Evolutionary conservation across 2,113 vertebrate species (phyloP).

Genomic region (Empidonax traillii): DNA sequence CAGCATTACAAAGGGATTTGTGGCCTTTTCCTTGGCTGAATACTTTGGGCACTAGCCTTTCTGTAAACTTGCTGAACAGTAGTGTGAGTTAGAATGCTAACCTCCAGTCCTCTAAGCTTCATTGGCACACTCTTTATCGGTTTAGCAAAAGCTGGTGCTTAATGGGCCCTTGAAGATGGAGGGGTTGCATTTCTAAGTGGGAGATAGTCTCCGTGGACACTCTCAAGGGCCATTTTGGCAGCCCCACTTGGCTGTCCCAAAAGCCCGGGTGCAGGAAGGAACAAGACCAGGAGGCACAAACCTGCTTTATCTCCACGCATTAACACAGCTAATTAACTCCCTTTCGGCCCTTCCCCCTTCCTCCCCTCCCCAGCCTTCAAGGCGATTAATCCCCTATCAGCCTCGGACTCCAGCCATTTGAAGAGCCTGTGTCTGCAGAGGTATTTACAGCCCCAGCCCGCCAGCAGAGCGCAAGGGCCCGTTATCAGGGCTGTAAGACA

Average conservation of each 20-base stretch:
- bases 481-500: slow-evolving; percentile 71
- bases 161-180: slow-evolving; percentile 12
- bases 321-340: slow-evolving; percentile 67
- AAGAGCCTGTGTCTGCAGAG: slow-evolving; percentile 59
- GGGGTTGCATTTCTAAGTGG: not conserved
- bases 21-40: not conserved
- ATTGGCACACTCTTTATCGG: not conserved
- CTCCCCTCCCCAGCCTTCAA: not conserved
- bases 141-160: slow-evolving; percentile 23
- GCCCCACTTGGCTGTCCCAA: not conserved
- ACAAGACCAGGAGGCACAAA: slow-evolving; percentile 1
- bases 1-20: not conserved
- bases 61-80: not conserved
- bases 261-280: slow-evolving; percentile 23
- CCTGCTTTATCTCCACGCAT: slow-evolving; percentile 56
- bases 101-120: slow-evolving; percentile 11
- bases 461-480: slow-evolving; percentile 27
- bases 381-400: slow-evolving; percentile 58
- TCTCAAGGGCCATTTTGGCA: slow-evolving; percentile 10
- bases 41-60: not conserved
- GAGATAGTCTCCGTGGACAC: not conserved
- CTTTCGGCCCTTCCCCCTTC: not conserved
- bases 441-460: slow-evolving; percentile 59
- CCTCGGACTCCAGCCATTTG: slow-evolving; percentile 53
- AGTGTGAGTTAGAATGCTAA: not conserved